A percentile compares a stretch with the other conserved stretches of the same genome.
Evolutionary conservation across 2,797 vertebrate genomes (phyloP).

Genomic region (Vespertilio murinus): DNA sequence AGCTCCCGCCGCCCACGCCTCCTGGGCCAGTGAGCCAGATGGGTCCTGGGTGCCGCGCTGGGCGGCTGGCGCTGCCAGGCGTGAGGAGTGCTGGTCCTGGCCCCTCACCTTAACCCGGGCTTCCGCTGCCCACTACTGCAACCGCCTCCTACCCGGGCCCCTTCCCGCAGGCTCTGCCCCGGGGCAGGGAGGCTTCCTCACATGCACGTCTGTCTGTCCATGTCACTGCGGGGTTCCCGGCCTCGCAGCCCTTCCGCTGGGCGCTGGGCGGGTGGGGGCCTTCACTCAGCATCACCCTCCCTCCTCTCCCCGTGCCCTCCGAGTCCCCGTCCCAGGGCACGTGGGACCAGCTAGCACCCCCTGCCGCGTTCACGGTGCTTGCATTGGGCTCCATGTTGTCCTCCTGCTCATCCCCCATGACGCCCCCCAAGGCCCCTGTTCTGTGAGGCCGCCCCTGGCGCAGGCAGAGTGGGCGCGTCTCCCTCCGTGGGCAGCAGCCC

Average conservation of each 20-base stretch:
- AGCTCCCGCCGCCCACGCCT: neutral
- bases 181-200: neutral
- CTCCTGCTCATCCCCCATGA: neutral
- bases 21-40: neutral
- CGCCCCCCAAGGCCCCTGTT: neutral
- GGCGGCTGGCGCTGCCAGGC: rapidly evolving
- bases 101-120: neutral
- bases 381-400: neutral
- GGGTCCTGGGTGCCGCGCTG: neutral
- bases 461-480: neutral
- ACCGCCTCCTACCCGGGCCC: rapidly evolving
- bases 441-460: neutral
- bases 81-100: neutral
- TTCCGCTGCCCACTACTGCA: neutral
- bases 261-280: neutral
- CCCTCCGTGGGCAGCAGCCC: neutral
- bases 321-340: neutral
- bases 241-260: neutral
- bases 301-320: neutral
- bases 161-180: neutral
- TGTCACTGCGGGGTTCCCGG: neutral
- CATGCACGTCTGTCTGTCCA: neutral
- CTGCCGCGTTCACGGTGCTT: no score
- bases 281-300: neutral
- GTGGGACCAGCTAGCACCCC: rapidly evolving